Evolutionary conservation across 2,113 vertebrate species (phyloP).

Genomic region (Triplophysa tibetana): DNA sequence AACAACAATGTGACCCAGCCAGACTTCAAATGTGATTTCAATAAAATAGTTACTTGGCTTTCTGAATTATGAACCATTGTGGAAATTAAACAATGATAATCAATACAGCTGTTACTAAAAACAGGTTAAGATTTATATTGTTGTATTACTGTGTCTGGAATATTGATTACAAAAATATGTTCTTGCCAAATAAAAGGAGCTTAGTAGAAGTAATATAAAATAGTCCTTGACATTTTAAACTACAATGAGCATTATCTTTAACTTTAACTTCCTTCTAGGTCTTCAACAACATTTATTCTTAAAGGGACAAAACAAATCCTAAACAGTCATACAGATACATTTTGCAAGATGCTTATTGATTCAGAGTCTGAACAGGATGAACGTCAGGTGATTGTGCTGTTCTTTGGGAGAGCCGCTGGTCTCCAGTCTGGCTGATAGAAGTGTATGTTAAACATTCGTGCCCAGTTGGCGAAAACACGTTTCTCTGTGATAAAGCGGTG

Average conservation of each 20-base stretch:
- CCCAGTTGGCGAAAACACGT: constrained; percentile 93
- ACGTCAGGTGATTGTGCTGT: constrained; percentile 41
- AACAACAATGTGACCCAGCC: constrained; percentile 21
- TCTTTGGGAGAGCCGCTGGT: constrained; percentile 72
- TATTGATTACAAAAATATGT: background rate
- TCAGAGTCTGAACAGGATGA: background rate
- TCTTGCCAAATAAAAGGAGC: background rate
- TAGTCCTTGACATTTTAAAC: background rate
- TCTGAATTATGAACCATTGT: background rate
- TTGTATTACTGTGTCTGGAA: background rate
- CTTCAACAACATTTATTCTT: background rate
- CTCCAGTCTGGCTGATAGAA: constrained; percentile 97
- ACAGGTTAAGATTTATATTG: too few species aligned
- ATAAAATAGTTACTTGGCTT: background rate
- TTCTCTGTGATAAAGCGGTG: constrained; percentile 99
- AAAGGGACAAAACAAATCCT: too few species aligned
- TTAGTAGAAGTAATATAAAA: background rate
- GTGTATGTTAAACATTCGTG: constrained; percentile 89
- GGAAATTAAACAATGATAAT: background rate
- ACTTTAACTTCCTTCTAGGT: background rate
- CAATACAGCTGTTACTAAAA: too few species aligned
- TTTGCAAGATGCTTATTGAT: background rate
- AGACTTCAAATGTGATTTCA: constrained; percentile 13
- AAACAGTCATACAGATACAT: background rate
- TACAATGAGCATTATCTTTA: background rate